Base-by-base conservation (phyloP, 2,888 invertebrate species). In the Globia sparganii region DNA sequence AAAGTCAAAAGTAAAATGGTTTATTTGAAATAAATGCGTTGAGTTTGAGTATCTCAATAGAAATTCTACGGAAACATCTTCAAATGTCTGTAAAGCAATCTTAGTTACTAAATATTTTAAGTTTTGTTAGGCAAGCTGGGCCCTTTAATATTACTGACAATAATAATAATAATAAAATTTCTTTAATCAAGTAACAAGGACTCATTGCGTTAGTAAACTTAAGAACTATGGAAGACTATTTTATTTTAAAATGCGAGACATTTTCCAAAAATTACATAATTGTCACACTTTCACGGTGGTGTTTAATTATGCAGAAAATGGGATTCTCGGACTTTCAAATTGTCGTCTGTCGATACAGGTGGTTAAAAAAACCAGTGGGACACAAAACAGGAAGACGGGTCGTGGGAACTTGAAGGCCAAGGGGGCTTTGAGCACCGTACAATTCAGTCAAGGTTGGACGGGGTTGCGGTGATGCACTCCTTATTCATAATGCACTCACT, bases 361-460 rank as follows among this genome's bases (percentile, higher is more conserved):
- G 25, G 28, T 37, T n/a, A 1, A 53, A 61, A 66, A 31, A 43
- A 49, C 0, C 4, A 25, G 37, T 28, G 43, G 1, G n/a, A 15
- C 34, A 31, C 9, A 25, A 72, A 49, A 40, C 62, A 66, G 62
- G 79, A 84, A 67, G 59, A 56, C 62, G 25, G 0, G 21, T 15
- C 79, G 81, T 78, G 81, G 66, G 84, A 84, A 79, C 59, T n/a
- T 18, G n/a, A 31, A 43, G 43, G 28, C 18, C 5, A 49, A 49
- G 21, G 8, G 3, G 65, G 43, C 43, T 37, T 78, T 40, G 53
- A 72, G 21, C 21, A 8, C 28, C 40, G n/a, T 40, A 72, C 58
- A 9, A 13, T 49, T 40, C 58, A 9, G 74, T 65, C 49, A 78
- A 65, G 74, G 64, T 81, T 73, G 49, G 21, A 6, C 11, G 40